Base-by-base conservation (phyloP, 2,888 invertebrate species). In the Dicyrtomina minuta region DNA sequence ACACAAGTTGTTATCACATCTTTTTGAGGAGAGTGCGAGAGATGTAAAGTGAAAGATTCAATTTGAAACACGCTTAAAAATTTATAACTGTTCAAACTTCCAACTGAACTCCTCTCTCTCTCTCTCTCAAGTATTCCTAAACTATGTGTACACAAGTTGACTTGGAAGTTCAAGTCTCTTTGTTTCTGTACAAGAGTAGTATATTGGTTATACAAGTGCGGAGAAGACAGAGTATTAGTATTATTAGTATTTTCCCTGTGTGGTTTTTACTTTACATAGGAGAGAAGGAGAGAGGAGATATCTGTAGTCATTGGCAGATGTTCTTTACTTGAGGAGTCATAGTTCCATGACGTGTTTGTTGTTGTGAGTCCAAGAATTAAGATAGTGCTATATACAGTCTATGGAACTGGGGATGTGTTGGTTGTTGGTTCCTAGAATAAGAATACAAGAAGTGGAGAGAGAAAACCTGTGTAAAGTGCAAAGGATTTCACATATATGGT, bases 41-140 rank as follows among this genome's bases (percentile, higher is more conserved):
- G 55, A 55, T 55, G 55, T 26, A 27, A 27, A 55, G 27, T 17
- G 26, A 55, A 26, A 55, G 24, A 26, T 55, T 26, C 24, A 27
- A 26, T 55, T 55, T 55, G 55, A 55, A 13, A 27, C 55, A 55
- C 55, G 55, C 55, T 55, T 55, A 55, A 55, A 55, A 46, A 33
- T 33, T 46, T 17, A 17, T 46, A 46, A 15, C 17, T 46, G 46
- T 46, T 15, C 17, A 17, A 46, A 46, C 13, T 49, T 49, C 10
- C 24, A 12, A 12, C 22, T 53, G n/a, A 10, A 12, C 13, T 17
- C 10, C 51, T 53, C 51, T 17, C 51, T 53, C 51, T 53, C 20
- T 53, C 17, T 22, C 20, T 53, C 20, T 27, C 46, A n/a, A 15
- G 46, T 17, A 6, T 46, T 46, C 46, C 46, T 46, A n/a, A 46